These are phyloP conservation scores for Corydoras sp. DNA, from an alignment of 2,113 vertebrate species.

Conservation along the genomic window DNA sequence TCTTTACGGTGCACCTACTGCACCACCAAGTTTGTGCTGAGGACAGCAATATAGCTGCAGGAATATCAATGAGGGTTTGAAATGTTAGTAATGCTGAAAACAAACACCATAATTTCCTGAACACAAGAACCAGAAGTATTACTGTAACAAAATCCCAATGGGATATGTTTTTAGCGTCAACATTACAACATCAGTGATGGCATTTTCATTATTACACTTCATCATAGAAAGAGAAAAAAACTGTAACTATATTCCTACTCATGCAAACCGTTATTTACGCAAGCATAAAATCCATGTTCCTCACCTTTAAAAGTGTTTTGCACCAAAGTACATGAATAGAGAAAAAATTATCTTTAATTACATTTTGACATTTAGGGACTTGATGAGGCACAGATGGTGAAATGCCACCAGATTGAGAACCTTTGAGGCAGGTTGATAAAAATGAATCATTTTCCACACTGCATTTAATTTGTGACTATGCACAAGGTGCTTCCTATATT, in stretches of 20 bases:
- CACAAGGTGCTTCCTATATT: no score
- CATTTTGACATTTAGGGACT: constrained; percentile 4
- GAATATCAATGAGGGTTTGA: constrained; percentile 29
- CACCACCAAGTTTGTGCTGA: constrained; percentile 26
- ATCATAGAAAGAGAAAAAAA: no score
- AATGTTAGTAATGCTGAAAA: not conserved
- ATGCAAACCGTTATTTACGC: no score
- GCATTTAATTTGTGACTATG: no score
- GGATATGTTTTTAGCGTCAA: no score
- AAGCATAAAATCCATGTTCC: no score
- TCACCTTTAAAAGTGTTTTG: not conserved
- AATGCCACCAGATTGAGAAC: constrained; percentile 11
- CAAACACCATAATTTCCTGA: no score
- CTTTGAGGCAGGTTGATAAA: not conserved
- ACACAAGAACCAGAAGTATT: no score
- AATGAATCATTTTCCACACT: not conserved
- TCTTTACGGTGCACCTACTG: constrained; percentile 17
- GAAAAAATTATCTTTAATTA: constrained; percentile 1
- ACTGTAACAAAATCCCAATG: no score
- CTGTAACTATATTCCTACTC: no score
- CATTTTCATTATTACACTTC: no score
- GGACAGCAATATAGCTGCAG: constrained; percentile 21
- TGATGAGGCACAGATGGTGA: constrained; percentile 20
- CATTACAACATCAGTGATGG: no score
- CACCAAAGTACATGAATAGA: not conserved